Evolutionary conservation across 2,888 invertebrate species (phyloP).

Genomic region (Drosophila birchii): DNA sequence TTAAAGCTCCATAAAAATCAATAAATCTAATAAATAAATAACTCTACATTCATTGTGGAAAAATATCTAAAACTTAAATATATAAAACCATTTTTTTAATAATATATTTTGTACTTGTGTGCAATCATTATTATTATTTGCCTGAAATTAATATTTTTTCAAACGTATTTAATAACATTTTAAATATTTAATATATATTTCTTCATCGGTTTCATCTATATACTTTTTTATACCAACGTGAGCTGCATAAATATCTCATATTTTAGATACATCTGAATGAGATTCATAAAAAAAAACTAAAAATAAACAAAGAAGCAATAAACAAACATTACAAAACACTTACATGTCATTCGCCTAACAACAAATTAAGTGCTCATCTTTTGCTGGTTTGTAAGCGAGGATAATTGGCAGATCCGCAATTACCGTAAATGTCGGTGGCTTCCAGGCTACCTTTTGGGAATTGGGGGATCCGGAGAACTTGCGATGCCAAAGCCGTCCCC

Average conservation of each 20-base stretch:
- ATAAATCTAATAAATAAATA: no score
- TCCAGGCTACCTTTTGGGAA: neutral
- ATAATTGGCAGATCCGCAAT: constrained; percentile 41
- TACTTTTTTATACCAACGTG: neutral
- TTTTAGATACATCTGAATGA: neutral
- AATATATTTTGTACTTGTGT: no score
- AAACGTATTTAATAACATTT: no score
- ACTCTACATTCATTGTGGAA: no score
- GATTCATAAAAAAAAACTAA: neutral
- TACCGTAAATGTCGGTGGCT: constrained; percentile 26
- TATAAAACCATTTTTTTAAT: no score
- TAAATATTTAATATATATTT: neutral
- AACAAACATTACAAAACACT: constrained; percentile 26
- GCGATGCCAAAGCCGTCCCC: constrained; percentile 41
- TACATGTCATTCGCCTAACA: constrained; percentile 18
- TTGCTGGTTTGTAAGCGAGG: constrained; percentile 26
- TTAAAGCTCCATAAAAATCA: no score
- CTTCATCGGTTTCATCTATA: no score
- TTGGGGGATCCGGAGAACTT: constrained; percentile 10
- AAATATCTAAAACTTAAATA: no score
- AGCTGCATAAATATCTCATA: neutral
- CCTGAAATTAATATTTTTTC: no score
- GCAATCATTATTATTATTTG: no score
- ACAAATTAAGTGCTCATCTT: constrained; percentile 2
- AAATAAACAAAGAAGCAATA: neutral